Percentiles rank a stretch among this genome's conserved stretches.
These are phyloP conservation scores for Bombus pascuorum DNA, from an alignment of 1,140 invertebrate species.

Conservation along the genomic window DNA sequence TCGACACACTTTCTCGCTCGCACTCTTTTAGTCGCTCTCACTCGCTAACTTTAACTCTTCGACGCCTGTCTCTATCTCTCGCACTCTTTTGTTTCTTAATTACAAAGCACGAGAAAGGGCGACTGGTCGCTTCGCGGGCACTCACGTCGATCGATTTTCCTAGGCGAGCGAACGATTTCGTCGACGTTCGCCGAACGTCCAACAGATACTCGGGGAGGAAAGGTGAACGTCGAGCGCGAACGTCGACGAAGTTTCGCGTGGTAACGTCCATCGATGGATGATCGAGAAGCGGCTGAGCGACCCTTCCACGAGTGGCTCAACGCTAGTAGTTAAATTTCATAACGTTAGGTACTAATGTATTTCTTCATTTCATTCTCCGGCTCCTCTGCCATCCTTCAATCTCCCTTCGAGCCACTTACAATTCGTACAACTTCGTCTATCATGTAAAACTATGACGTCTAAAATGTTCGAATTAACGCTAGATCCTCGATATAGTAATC, in stretches of 20 bases:
- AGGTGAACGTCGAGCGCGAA: slow-evolving; percentile 25
- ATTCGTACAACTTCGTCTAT: slow-evolving; percentile 73
- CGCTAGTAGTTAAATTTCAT: slow-evolving; percentile 73
- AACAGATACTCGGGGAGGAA: not conserved
- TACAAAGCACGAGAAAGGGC: slow-evolving; percentile 60
- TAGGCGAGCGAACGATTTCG: not conserved
- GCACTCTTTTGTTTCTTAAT: slow-evolving; percentile 45
- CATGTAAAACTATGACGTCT: slow-evolving; percentile 76
- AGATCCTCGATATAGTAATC: slow-evolving; percentile 77
- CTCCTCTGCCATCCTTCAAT: not conserved
- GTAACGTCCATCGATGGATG: slow-evolving; percentile 17
- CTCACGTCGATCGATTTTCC: slow-evolving; percentile 10
- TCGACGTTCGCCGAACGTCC: not conserved
- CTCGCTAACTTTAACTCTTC: not conserved
- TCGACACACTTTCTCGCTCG: not conserved
- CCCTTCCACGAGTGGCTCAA: slow-evolving; percentile 60
- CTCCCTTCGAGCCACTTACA: slow-evolving; percentile 61
- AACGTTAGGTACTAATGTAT: slow-evolving; percentile 80
- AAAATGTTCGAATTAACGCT: slow-evolving; percentile 78
- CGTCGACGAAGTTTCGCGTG: too few relatives aligned
- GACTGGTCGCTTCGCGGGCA: slow-evolving; percentile 19
- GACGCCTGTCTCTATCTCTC: slow-evolving; percentile 4
- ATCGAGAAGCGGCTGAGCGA: slow-evolving; percentile 21
- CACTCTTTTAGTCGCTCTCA: slow-evolving; percentile 6
- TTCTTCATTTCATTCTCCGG: slow-evolving; percentile 21